Evolutionary conservation across 2,888 invertebrate species (phyloP), one percentile per base, ranked within the genome.

Genomic region (Miltochrista miniata): DNA sequence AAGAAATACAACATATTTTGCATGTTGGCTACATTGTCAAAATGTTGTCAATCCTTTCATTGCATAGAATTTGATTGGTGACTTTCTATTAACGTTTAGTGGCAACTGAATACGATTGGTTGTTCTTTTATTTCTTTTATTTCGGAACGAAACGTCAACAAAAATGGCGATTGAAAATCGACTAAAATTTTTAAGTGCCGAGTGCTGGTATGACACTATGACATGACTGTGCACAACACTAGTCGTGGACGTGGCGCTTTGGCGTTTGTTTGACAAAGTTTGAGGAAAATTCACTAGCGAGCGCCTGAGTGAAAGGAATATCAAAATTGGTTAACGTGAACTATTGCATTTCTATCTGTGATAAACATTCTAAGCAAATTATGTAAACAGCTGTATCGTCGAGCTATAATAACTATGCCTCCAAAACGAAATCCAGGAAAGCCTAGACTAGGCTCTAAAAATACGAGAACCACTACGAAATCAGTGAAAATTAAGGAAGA

Each of bases 271-370:
- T 57, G 52, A 36, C 50, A 45, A 43, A 37, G 41, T 37, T 40
- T 51, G 11, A 37, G 42, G 45, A 18, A 10, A 46, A 42, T 48
- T 40, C 47, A 46, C 24, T 39, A n/a, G n/a, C n/a, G n/a, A 76
- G 84, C 90, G 90, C 90, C 90, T 90, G 86, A 76, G 85, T 86
- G 86, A 89, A 87, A 87, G 82, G 79, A 83, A 82, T 87, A 90
- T 87, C 89, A 89, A 89, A 83, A 66, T 78, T 75, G 72, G 61
- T 72, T 66, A 58, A 61, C 65, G 72, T 69, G 65, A 69, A 74
- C 72, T 70, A 58, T 78, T 82, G 72, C 69, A 68, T 56, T 45
- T 56, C 44, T 52, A 47, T 55, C 50, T 39, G 49, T 65, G 61
- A 48, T 65, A 54, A 61, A 51, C 54, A 54, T 49, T 55, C 49